Conservation (phyloP, 2,113 vertebrate genomes). For the Xiphias gladius region DNA sequence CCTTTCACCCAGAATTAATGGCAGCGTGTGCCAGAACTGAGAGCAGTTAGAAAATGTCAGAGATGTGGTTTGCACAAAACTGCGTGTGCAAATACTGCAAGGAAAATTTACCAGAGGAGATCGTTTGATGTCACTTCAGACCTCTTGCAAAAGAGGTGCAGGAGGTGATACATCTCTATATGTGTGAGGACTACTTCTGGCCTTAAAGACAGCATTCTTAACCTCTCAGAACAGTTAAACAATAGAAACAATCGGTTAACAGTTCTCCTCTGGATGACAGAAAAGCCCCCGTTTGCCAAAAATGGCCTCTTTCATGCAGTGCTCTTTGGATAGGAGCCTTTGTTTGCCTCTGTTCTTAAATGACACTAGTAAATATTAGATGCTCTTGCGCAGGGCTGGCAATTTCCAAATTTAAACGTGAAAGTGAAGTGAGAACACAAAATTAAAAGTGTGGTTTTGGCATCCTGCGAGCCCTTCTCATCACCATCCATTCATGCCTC, state of each 20-base stretch:
- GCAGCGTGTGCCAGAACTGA: conserved; percentile 30
- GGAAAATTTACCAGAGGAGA: neutral
- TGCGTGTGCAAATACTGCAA: conserved; percentile 10
- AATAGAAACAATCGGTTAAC: neutral
- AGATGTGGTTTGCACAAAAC: neutral
- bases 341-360: conserved; percentile 43
- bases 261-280: conserved; percentile 10
- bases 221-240: conserved; percentile 34
- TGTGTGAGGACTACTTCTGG: conserved; percentile 2
- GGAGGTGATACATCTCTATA: neutral
- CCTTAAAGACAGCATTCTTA: conserved; percentile 20
- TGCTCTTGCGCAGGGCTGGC: conserved; percentile 26
- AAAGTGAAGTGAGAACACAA: conserved; percentile 37
- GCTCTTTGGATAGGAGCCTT: conserved; percentile 27
- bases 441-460: conserved; percentile 66
- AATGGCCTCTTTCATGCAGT: conserved; percentile 24
- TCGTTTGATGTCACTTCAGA: conserved; percentile 12
- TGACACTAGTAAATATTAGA: conserved; percentile 40
- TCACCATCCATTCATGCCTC: conserved; percentile 39
- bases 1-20: conserved; percentile 54
- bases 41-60: conserved; percentile 34
- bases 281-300: conserved; percentile 10
- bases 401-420: conserved; percentile 53
- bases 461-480: conserved; percentile 18
- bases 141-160: conserved; percentile 7